Evolutionary conservation across 2,888 invertebrate genomes (phyloP), one percentile per base, ranked within the genome.

Genomic region (Syrista parreyssii): DNA sequence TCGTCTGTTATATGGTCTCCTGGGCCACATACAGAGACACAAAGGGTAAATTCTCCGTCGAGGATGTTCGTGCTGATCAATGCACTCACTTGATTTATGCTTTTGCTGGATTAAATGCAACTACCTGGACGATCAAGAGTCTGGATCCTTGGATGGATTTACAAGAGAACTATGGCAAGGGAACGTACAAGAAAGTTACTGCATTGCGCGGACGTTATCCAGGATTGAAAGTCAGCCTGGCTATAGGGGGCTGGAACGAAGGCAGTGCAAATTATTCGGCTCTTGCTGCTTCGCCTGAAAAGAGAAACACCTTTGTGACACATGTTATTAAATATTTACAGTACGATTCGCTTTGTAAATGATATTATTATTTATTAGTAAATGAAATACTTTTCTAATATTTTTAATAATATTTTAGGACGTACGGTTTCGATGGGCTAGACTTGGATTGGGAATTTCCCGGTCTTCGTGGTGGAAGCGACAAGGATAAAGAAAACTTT

Each of bases 171-270:
- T 95, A 95, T 82, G 97, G 97, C 36, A 95, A 95, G 91, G 94
- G 94, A 33, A 76, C 40, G 15, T 96, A 94, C 90, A 94, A 94
- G 82, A 94, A 95, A 30, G 91, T 96, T 78, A 96, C 96, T 0
- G 92, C 92, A 0, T 88, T 97, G 0, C 96, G 95, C 84, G 90
- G 93, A 74, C 92, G 92, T 15, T 94, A 96, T 90, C 96, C 96
- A 0, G 95, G 95, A 85, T 89, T 98, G 73, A 93, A 93, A 88
- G 94, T 96, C 6, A 94, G 95, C 3, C 90, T 98, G 15, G 97
- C 97, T 0, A 96, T 98, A 68, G 98, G 98, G 0, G 98, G 98
- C 0, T 98, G 98, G 98, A 97, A 97, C 89, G 97, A 98, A 89
- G 97, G 97, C 0, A 97, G 97, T 0, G 89, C 92, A 6, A 94